Evolutionary conservation across 2,797 vertebrate genomes (phyloP).

Genomic region (Dermochelys coriacea): DNA sequence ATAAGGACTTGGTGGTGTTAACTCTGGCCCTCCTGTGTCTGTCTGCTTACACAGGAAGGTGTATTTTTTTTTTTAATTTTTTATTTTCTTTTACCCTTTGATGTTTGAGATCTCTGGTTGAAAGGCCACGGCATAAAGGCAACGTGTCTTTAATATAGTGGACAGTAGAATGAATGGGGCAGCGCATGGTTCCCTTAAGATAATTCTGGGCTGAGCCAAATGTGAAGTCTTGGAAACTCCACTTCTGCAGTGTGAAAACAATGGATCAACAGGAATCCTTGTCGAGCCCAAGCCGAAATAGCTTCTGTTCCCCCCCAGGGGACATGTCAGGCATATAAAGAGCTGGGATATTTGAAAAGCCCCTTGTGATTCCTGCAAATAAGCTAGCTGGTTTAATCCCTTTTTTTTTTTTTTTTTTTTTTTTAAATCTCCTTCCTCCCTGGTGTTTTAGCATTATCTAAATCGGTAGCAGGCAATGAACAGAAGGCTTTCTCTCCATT

Average conservation of each 20-base stretch:
- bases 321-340: background rate
- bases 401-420: background rate
- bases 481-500: background rate
- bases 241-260: background rate
- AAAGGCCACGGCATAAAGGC: background rate
- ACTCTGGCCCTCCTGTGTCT: background rate
- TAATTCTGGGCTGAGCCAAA: background rate
- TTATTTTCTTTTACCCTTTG: too few relatives aligned
- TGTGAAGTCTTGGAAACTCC: background rate
- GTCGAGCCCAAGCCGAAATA: background rate
- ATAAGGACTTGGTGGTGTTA: background rate
- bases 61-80: too few relatives aligned
- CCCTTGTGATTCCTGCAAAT: background rate
- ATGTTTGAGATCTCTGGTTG: background rate
- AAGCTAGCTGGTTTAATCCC: background rate
- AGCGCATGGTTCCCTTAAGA: background rate
- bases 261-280: too few relatives aligned
- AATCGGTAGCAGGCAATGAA: background rate
- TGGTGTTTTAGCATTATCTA: background rate
- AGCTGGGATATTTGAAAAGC: background rate
- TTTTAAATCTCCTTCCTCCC: background rate
- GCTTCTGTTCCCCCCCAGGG: accelerated
- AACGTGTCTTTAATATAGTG: background rate
- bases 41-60: background rate
- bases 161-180: background rate